Conservation (phyloP, 23 tunicate species). For the Styela clava region DNA sequence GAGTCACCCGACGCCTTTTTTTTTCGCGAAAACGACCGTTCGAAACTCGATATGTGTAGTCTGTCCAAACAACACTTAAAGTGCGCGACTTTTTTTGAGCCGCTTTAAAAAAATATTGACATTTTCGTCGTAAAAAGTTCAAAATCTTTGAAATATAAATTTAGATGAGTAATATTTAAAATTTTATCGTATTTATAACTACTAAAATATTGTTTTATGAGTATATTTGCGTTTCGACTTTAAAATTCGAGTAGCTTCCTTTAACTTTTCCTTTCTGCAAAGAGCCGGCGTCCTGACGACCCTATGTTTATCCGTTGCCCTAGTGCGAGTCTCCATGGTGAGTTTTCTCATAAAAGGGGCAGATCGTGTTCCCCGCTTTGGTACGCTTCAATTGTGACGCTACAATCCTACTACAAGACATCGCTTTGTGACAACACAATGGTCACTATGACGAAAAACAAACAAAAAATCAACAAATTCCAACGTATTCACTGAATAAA, state of each 20-base stretch:
- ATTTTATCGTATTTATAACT: too few species aligned
- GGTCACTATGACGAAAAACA: slow-evolving; percentile 27
- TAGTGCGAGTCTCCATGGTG: neutral
- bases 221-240: too few species aligned
- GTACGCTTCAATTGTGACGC: neutral
- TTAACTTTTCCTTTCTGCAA: neutral
- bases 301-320: neutral
- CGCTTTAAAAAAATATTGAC: neutral
- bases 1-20: too few species aligned
- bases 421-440: slow-evolving; percentile 11
- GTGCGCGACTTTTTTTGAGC: neutral
- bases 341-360: neutral
- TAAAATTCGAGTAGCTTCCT: neutral
- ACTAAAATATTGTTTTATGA: too few species aligned
- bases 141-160: too few species aligned
- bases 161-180: too few species aligned
- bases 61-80: neutral
- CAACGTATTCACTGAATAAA: neutral
- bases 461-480: slow-evolving; percentile 20
- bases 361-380: neutral
- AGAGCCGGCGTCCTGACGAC: neutral
- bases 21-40: too few species aligned
- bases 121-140: too few species aligned
- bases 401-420: neutral
- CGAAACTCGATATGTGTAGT: too few species aligned